These are phyloP conservation scores for Tychaedon coryphoeus DNA, from an alignment of 2,113 vertebrate genomes.

Conservation along the genomic window DNA sequence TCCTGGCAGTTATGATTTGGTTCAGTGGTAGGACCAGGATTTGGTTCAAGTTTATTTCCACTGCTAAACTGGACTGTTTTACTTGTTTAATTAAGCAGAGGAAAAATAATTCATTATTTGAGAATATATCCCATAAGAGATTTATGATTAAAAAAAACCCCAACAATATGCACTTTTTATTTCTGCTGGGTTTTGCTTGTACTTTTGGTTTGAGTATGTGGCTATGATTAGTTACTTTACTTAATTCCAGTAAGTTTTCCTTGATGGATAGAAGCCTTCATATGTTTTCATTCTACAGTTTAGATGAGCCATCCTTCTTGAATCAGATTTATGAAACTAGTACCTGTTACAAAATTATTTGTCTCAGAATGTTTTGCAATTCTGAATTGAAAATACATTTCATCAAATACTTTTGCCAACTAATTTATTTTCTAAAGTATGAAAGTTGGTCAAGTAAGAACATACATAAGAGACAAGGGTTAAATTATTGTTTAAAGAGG, in stretches of 20 bases:
- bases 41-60: not conserved
- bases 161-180: not conserved
- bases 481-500: not conserved
- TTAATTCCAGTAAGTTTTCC: not conserved
- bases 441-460: not conserved
- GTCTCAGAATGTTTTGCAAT: not conserved
- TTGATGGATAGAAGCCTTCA: not conserved
- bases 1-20: not conserved
- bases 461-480: not conserved
- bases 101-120: not conserved
- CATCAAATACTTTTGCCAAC: not conserved
- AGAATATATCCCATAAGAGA: not conserved
- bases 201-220: not conserved
- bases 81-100: not conserved
- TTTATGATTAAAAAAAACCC: not conserved
- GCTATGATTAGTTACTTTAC: not conserved
- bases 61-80: not conserved
- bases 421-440: not conserved
- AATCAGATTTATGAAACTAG: not conserved
- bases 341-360: not conserved
- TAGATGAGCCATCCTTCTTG: not conserved
- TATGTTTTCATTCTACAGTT: not conserved
- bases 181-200: not conserved
- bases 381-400: not conserved
- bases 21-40: not conserved